Base-by-base conservation (phyloP, 2,888 invertebrate species). In the Mactromeris polynyma region DNA sequence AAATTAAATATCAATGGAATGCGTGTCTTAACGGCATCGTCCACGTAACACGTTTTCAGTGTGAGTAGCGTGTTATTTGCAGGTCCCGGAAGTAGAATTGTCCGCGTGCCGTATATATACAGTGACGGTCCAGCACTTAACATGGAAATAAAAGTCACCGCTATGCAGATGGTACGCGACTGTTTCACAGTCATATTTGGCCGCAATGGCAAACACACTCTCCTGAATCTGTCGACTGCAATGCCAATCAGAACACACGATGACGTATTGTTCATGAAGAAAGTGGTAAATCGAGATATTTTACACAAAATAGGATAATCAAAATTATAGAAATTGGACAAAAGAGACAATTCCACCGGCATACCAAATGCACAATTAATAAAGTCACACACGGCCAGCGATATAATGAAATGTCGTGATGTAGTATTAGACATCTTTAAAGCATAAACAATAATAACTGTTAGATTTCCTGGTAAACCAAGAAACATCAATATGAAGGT, bases 211-310 rank as follows among this genome's bases (percentile, higher is more conserved):
- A 91, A 86, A 85, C 94, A 94, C 1, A 94, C 93, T 11, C 94
- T 92, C 40, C 92, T 89, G 80, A 93, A 94, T 19, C 95, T 88
- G 80, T 94, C 94, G 31, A 93, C 87, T 6, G 94, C 93, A 21
- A 94, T 94, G 2, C 91, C 93, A 2, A 94, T 81, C n/a, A 94
- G 87, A 11, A 94, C 91, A 11, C 93, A 85, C 1, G 93, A 92
- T 0, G 93, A 93, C 7, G 92, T 91, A 69, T 93, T 93, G 46
- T 94, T 94, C 93, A 94, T 93, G 85, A 91, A 91, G 84, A 93
- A 94, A 1, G 93, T 94, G 14, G 91, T 83, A 86, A 92, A 93
- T 64, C 94, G 84, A 0, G 94, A 93, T 14, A 91, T 80, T 86
- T 93, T 93, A 86, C 94, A 94, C 81, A 93, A 69, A 21, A 91